Conservation (phyloP, 2,113 vertebrate genomes). For the Ageneiosus marmoratus region DNA sequence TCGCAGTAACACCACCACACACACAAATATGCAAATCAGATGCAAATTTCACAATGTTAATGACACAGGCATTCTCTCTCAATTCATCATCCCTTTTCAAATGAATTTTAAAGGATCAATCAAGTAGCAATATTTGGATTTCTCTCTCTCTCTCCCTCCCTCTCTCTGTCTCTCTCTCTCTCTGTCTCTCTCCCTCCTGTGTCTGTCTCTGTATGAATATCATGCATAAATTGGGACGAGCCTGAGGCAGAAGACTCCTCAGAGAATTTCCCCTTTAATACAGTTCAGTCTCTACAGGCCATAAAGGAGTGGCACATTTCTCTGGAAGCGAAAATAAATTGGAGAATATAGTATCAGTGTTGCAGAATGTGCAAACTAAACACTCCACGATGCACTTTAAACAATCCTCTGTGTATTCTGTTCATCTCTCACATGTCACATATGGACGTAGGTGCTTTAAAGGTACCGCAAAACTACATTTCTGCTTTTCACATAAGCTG, state of each 20-base stretch:
- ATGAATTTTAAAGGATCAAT: slow-evolving; percentile 39
- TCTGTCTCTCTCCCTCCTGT: too few relatives aligned
- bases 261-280: slow-evolving; percentile 29
- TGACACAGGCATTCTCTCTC: slow-evolving; percentile 26
- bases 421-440: neutral
- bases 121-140: slow-evolving; percentile 19
- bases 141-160: too few relatives aligned
- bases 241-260: slow-evolving; percentile 27
- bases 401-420: neutral
- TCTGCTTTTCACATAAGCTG: too few relatives aligned
- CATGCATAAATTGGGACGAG: slow-evolving; percentile 20
- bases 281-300: neutral
- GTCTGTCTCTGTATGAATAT: slow-evolving; percentile 9
- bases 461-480: too few relatives aligned
- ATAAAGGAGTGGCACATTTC: neutral
- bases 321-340: slow-evolving; percentile 2
- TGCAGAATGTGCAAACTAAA: neutral
- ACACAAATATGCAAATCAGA: slow-evolving; percentile 57
- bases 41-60: slow-evolving; percentile 54
- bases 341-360: slow-evolving; percentile 6
- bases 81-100: slow-evolving; percentile 21
- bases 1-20: slow-evolving; percentile 18
- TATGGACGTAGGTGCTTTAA: neutral
- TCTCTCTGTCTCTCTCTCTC: neutral
- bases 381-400: neutral